Conservation (phyloP, 2,113 vertebrate species). For the Pluvianellus socialis region DNA sequence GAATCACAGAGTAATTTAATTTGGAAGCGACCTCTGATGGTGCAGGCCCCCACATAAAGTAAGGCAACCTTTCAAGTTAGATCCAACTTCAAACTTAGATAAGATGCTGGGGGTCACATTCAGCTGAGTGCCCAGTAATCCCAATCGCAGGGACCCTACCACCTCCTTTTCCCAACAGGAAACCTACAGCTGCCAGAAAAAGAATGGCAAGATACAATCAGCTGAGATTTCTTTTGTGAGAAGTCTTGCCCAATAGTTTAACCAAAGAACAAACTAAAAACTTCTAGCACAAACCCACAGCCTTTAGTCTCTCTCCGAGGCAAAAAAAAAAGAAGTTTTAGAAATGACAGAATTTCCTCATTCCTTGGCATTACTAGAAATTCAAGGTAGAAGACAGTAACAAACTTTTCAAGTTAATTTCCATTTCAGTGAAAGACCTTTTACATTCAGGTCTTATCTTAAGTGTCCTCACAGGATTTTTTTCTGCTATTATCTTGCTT, state of each 20-base stretch:
- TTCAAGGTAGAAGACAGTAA: background rate
- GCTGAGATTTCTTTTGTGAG: background rate
- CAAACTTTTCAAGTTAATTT: background rate
- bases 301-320: background rate
- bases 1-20: background rate
- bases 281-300: background rate
- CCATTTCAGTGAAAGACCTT: background rate
- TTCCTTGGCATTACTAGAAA: background rate
- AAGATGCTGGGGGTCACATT: background rate
- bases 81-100: background rate
- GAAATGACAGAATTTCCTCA: background rate
- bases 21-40: background rate
- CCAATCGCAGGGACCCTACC: rapidly evolving
- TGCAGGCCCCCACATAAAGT: background rate
- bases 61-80: background rate
- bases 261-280: background rate
- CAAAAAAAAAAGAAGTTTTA: background rate
- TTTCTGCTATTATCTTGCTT: background rate
- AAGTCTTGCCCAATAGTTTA: background rate
- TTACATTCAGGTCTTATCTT: background rate
- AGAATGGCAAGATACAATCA: background rate
- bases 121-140: background rate
- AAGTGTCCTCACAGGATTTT: background rate
- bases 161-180: background rate
- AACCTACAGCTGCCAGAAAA: background rate